Evolutionary conservation across 2,797 vertebrate genomes (phyloP), one percentile per base, ranked within the genome.

Genomic region (Darevskia mixta): DNA sequence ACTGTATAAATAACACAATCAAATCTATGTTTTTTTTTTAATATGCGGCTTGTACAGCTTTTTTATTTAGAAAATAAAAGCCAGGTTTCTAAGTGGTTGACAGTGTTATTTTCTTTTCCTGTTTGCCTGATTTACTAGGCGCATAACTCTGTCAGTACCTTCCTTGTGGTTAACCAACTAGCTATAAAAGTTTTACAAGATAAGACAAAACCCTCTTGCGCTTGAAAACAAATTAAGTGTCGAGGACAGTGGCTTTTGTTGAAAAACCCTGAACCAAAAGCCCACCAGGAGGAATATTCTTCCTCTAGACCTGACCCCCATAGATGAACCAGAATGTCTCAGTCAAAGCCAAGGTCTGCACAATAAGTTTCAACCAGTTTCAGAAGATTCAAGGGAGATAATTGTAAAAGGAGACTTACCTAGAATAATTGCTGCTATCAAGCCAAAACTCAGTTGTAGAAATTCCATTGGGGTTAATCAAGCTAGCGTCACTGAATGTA

Each of bases 21-120:
- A 81, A 87, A 38, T 8, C 32, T 27, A 18, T 23, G 41, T 18
- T n/a, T 55, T 29, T 55, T 55, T 77, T 32, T 77, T 1, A 61
- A 6, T 72, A 41, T 82, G 17, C 17, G 18, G 29, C 29, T 76
- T 89, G 83, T 82, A 67, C 79, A 83, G n/a, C 6, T 87, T 81
- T 72, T 67, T 90, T 91, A 32, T 66, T 77, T 91, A 83, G 86
- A 38, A 45, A 85, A 84, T 87, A 87, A 80, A 88, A 27, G 15
- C 61, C n/a, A 83, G 13, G 41, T 73, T 45, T 84, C 35, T n/a
- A 29, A 75, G 58, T 9, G 11, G 8, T 27, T 27, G n/a, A 38
- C 58, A 18, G 66, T 4, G 27, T 84, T 78, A 45, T 25, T 5
- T 23, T 29, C 49, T 43, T 79, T 18, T 38, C 38, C 66, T 1